Base-by-base conservation (phyloP, 1,140 invertebrate genomes). In the Heliconius nattereri region DNA sequence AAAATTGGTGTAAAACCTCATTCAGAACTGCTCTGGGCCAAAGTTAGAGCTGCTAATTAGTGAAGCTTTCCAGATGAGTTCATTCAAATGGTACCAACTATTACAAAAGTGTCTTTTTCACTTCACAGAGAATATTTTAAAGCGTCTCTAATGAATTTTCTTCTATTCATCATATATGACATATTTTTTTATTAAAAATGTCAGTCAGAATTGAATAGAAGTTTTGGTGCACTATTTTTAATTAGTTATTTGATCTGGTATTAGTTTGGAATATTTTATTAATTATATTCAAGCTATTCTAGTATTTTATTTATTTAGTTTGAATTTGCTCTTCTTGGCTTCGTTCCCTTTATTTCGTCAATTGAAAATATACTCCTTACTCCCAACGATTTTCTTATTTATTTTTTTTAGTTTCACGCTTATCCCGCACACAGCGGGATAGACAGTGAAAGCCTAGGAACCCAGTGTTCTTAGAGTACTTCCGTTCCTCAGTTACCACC, bases 61-160 rank as follows among this genome's bases (percentile, higher is more conserved):
- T 23, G 60, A 9, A 16, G 60, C 60, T 66, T 66, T 66, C 23
- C 60, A 29, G 23, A 29, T 29, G 60, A 66, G 60, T 66, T 8
- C 57, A 26, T 66, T 66, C 26, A 66, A 66, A 66, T 66, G 54
- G 54, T 60, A 23, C 23, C 54, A 23, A 23, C 54, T 16, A 66
- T 66, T 66, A 66, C 60, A 66, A 66, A 66, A 66, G 60, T 66
- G 60, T 29, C 60, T 66, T 66, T 66, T 66, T 66, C 60, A 29
- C 60, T 26, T 66, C 60, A 66, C 13, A 66, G 60, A 29, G 60
- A 66, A 66, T 66, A 66, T 66, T 66, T 66, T 66, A 66, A 29
- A 66, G n/a, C 60, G 23, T 66, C n/a, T 66, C 60, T 66, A 66
- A 66, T 66, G 60, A 66, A 66, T 66, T 66, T 66, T 66, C 60